Conservation (phyloP, 1,140 invertebrate genomes). For the Drosophila hydei region DNA sequence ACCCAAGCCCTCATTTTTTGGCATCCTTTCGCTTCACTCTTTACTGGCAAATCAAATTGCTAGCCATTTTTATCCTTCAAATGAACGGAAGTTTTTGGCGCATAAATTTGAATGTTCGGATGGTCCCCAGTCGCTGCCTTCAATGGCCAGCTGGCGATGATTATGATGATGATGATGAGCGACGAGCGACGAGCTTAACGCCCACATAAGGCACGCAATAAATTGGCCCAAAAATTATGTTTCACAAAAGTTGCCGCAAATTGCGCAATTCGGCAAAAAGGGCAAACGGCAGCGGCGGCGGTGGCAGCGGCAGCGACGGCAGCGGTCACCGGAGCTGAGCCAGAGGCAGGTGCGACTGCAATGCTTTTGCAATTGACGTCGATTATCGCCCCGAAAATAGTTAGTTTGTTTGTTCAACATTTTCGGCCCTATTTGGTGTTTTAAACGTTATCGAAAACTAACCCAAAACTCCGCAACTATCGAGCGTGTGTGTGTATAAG, state of each 20-base stretch:
- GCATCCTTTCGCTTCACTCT: too few species aligned
- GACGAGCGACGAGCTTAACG: conserved; percentile 18
- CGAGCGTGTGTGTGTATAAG: conserved; percentile 37
- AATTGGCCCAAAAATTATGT: conserved; percentile 77
- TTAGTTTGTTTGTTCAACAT: conserved; percentile 64
- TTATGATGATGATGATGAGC: background rate
- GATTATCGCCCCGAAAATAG: conserved; percentile 76
- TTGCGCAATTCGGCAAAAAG: conserved; percentile 68
- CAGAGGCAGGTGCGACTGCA: conserved; percentile 44
- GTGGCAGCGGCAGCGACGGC: conserved; percentile 31
- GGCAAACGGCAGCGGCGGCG: background rate
- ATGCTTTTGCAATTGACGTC: conserved; percentile 75
- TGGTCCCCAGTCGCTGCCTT: conserved; percentile 30
- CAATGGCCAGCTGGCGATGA: conserved; percentile 57
- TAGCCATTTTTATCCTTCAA: conserved; percentile 61
- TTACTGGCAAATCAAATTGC: conserved; percentile 43
- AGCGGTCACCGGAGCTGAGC: background rate
- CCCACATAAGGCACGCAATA: conserved; percentile 63
- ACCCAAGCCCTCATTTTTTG: conserved; percentile 53
- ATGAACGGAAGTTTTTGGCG: conserved; percentile 76
- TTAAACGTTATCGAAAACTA: conserved; percentile 80
- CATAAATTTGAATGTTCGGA: conserved; percentile 73
- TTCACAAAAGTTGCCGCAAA: conserved; percentile 75
- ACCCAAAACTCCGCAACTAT: conserved; percentile 71
- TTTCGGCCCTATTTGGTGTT: conserved; percentile 66